Evolutionary conservation across 2,888 invertebrate genomes (phyloP).

Genomic region (Ochropleura leucogaster): DNA sequence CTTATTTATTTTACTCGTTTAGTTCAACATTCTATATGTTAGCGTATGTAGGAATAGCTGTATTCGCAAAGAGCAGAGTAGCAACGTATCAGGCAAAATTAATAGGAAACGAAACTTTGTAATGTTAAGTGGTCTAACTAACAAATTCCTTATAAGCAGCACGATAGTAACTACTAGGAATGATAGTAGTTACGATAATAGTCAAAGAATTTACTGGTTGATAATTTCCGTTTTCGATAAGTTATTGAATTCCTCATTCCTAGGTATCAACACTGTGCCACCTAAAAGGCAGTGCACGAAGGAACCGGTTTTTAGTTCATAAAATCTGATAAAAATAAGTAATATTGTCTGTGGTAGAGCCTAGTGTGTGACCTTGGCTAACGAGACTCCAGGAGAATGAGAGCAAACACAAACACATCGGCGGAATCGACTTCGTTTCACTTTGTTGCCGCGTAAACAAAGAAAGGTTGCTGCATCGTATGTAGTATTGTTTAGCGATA

Average conservation of each 20-base stretch:
- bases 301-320: slow-evolving; percentile 50
- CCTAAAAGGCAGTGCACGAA: slow-evolving; percentile 34
- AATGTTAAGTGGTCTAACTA: slow-evolving; percentile 49
- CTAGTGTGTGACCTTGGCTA: slow-evolving; percentile 65
- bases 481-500: slow-evolving; percentile 84
- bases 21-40: slow-evolving; percentile 3
- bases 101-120: slow-evolving; percentile 23
- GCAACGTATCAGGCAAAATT: slow-evolving; percentile 12
- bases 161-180: slow-evolving; percentile 30
- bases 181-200: slow-evolving; percentile 35
- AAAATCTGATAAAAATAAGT: slow-evolving; percentile 41
- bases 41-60: slow-evolving; percentile 6
- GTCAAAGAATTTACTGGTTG: slow-evolving; percentile 36
- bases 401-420: slow-evolving; percentile 71
- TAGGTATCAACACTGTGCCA: slow-evolving; percentile 25
- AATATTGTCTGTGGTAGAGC: slow-evolving; percentile 44
- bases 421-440: slow-evolving; percentile 78
- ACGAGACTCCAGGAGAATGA: slow-evolving; percentile 72
- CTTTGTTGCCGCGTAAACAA: slow-evolving; percentile 81
- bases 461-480: slow-evolving; percentile 81
- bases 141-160: slow-evolving; percentile 36
- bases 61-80: background rate
- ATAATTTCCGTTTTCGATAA: slow-evolving; percentile 39
- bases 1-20: slow-evolving; percentile 13
- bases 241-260: slow-evolving; percentile 31